Base-by-base conservation (phyloP, 2,113 vertebrate genomes). In the Ctenomys sociabilis region DNA sequence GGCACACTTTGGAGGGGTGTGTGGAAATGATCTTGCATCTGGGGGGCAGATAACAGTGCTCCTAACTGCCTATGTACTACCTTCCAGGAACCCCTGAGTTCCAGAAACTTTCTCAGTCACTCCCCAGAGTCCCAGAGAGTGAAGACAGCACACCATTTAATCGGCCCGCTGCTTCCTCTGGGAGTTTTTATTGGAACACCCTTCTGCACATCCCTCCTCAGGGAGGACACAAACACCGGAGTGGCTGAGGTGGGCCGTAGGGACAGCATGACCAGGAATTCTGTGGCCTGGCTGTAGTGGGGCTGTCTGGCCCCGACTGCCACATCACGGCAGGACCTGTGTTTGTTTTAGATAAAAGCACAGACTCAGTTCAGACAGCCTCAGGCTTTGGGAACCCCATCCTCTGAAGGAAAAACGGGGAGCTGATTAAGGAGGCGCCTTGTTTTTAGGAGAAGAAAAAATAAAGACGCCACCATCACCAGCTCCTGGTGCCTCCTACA, bases 291-390 rank as follows among this genome's bases (percentile, higher is more conserved):
- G 64, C 52, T 26, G 28, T 24, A 28, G 14, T 0, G 2, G 45
- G 57, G 43, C 26, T 16, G 80, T 80, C 66, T 52, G 64, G 86
- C 57, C 59, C 26, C 37, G 7, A 32, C 63, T 61, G n/a, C 75
- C 32, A 80, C 57, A 24, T 9, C 75, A 77, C 64, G 82, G 93
- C 16, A 72, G 84, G 49, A 45, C 81, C 77, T 8, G 64, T 30
- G 61, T 95, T 96, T 91, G 66, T 86, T 93, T 94, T 78, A 92
- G 93, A 97, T 95, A 95, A 96, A 92, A 73, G 54, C 72, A 90
- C 26, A 73, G 88, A 32, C 45, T 64, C 57, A 10, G 24, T 84
- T 66, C 63, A 26, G 82, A 70, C 35, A 80, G 32, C 37, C 32
- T 19, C 57, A 57, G 70, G 92, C 64, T 64, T 92, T 21, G 9